Evolutionary conservation across 92 coral and sea anemone genomes (phyloP), one percentile per base, ranked within the genome.

Genomic region (Muricea muricata): DNA sequence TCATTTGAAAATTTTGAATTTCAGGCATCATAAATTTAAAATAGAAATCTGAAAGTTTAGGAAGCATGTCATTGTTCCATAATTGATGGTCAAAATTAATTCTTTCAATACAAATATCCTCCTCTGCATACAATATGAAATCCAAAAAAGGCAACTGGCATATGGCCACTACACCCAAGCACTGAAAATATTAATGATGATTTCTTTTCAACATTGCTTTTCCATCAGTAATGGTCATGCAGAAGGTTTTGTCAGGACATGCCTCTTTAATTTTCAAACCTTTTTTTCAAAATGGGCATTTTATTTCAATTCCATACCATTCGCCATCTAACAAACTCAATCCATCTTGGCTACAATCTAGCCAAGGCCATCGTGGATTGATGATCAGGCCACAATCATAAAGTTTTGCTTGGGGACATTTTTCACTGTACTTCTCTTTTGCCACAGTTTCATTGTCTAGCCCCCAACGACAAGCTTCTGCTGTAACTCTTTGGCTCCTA

Each of bases 261-360:
- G 80, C 87, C 40, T 83, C 80, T 23, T 47, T 32, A 37, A 83
- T 52, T 26, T 71, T 83, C 66, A 48, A 60, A 26, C 73, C 67
- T 69, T 46, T 83, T 58, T 83, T 48, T 29, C 81, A 83, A 83
- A 76, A 83, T 71, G 87, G 70, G 52, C 81, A 83, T 82, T 82
- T n/a, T n/a, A n/a, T n/a, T n/a, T n/a, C n/a, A n/a, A n/a, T n/a
- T n/a, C n/a, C n/a, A n/a, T n/a, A n/a, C n/a, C n/a, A n/a, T n/a
- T n/a, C n/a, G n/a, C n/a, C n/a, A n/a, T n/a, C n/a, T n/a, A n/a
- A n/a, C n/a, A n/a, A n/a, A n/a, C n/a, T n/a, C n/a, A n/a, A n/a
- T n/a, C n/a, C n/a, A n/a, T n/a, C n/a, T n/a, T n/a, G 88, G 33
- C 88, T 88, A 26, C 92, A 84, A 46, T 85, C 89, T 26, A 88